A percentile compares a stretch with the other conserved stretches of the same genome.
phyloP scores from a whole-genome alignment of 2,797 vertebrate species.

The Rhabdophis nuchalis region DNA sequence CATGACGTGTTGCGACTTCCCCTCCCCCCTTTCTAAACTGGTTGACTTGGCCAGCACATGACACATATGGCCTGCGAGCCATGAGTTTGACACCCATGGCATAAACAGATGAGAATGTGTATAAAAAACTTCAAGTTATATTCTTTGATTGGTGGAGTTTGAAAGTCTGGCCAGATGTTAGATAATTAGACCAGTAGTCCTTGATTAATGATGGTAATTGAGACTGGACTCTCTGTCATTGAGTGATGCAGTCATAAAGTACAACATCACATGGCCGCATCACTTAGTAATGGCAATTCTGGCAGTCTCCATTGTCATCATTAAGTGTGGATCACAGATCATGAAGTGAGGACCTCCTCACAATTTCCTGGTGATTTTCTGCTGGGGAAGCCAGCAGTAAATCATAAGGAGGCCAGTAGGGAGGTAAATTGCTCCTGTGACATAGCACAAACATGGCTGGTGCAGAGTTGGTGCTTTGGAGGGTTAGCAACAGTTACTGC shows the following conservation, averaged over 20 bases:
- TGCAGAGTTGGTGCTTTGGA: not conserved
- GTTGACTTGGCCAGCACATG: no score
- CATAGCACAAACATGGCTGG: not conserved
- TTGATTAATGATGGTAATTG: not conserved
- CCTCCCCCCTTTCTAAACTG: no score
- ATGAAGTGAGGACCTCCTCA: not conserved
- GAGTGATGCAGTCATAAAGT: not conserved
- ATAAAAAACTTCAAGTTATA: not conserved
- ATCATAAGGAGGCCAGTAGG: not conserved
- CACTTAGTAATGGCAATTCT: not conserved
- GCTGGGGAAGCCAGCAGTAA: not conserved
- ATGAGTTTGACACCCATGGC: not conserved
- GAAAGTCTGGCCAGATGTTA: not conserved
- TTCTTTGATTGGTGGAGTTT: not conserved
- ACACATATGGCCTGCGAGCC: accelerated
- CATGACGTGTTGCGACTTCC: accelerated
- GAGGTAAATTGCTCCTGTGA: not conserved
- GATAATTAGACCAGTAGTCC: not conserved
- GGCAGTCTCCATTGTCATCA: not conserved
- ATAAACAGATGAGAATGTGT: not conserved
- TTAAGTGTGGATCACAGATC: not conserved
- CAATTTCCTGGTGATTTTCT: not conserved
- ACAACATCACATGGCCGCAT: not conserved
- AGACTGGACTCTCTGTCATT: not conserved
- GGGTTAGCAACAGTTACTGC: not conserved